Base-by-base conservation (phyloP, 2,888 invertebrate species). In the Heliconius aoede region DNA sequence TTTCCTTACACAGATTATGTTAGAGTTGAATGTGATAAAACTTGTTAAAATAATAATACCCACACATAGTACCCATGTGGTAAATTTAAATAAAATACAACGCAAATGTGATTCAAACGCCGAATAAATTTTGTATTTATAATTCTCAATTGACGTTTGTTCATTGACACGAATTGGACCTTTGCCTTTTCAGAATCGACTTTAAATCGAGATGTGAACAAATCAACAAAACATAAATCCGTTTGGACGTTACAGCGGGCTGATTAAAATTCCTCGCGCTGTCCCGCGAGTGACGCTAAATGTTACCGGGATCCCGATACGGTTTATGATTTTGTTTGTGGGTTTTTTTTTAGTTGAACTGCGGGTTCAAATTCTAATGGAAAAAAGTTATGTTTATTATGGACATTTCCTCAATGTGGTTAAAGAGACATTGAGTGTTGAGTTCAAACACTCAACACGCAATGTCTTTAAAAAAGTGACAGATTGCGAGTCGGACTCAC, bases 121-220 rank as follows among this genome's bases (percentile, higher is more conserved):
- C 28, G 40, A 61, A 74, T 74, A 68, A 68, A 61, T 74, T 68
- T 60, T 26, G 65, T 58, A 24, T 68, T 61, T 32, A 74, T 74
- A 74, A 65, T 75, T 69, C 61, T 62, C 28, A 75, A 75, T 75
- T 74, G 68, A 69, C 69, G 69, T 62, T 51, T 30, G 62, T 32
- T n/a, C 51, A 51, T 83, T 78, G 51, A 69, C 83, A 83, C 82
- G 84, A 81, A 83, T 67, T 83, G 83, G 81, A 85, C 85, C 86
- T 86, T 86, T 82, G 80, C 83, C 85, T 79, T 83, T 79, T 77
- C 76, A 78, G 79, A 84, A 88, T 89, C 89, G 87, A 83, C 86
- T 88, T 90, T 82, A 84, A 86, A 87, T 87, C 86, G 86, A 87
- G 84, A 85, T 84, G 84, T 84, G 85, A 84, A 84, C 85, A 85